Evolutionary conservation across 2,888 invertebrate genomes (phyloP), one percentile per base, ranked within the genome.

Genomic region (Dinocampus coccinellae): DNA sequence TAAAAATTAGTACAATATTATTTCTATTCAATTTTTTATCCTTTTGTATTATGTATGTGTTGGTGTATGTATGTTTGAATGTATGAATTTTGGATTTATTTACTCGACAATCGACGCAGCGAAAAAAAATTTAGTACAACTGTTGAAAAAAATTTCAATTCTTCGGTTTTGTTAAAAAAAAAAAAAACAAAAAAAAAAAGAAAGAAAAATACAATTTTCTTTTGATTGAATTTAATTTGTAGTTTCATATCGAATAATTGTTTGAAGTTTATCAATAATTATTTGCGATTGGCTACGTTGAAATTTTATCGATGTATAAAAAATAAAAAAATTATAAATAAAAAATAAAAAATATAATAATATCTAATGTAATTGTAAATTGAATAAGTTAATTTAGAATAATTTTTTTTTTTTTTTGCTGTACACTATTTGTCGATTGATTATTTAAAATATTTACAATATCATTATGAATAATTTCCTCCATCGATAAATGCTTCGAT

Each of bases 371-470:
- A n/a, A n/a, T n/a, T n/a, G n/a, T n/a, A n/a, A n/a, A n/a, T n/a
- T n/a, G n/a, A n/a, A n/a, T n/a, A n/a, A n/a, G n/a, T n/a, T n/a
- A n/a, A n/a, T n/a, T n/a, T n/a, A n/a, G n/a, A n/a, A n/a, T n/a
- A n/a, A n/a, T n/a, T n/a, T n/a, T n/a, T n/a, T n/a, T n/a, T n/a
- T n/a, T n/a, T n/a, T n/a, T n/a, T 20, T 65, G 3, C 53, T 65
- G 65, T 65, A 64, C 63, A 64, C 2, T 62, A 24, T 64, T 42
- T 33, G 20, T 13, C 24, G 34, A 65, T 65, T 33, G 22, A n/a
- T 55, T 26, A 55, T 10, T 55, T 34, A 34, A 65, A 65, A 24
- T 65, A 65, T 65, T 65, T 65, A 65, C 65, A 65, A 65, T 65
- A n/a, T 42, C 24, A 47, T 16, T n/a, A 29, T 34, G 16, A 29